These are phyloP conservation scores for Lucifuga dentata DNA, from an alignment of 2,113 vertebrate species.

Conservation along the genomic window DNA sequence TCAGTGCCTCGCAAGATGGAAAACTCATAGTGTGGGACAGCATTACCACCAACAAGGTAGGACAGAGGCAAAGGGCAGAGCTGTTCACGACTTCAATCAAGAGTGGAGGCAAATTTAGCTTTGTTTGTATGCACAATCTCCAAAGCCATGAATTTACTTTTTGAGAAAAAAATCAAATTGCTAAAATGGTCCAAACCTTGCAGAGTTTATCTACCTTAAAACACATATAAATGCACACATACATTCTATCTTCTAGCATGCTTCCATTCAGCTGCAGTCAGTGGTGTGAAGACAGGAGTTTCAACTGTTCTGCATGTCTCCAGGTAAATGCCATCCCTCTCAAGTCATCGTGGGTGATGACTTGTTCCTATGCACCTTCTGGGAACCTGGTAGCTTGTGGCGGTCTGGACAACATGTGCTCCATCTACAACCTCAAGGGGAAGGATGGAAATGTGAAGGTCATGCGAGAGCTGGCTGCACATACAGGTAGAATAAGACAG, in stretches of 20 bases:
- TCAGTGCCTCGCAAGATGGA: conserved; percentile 97
- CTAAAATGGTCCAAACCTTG: not conserved
- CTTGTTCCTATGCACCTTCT: conserved; percentile 95
- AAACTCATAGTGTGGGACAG: conserved; percentile 99
- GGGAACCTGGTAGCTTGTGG: conserved; percentile 98
- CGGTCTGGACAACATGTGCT: conserved; percentile 98
- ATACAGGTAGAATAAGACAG: conserved; percentile 85
- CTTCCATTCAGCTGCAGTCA: not conserved
- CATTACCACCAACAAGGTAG: conserved; percentile 96
- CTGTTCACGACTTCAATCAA: too few relatives aligned
- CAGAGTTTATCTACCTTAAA: conserved; percentile 1
- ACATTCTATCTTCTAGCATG: not conserved
- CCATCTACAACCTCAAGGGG: conserved; percentile 97
- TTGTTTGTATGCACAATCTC: too few relatives aligned
- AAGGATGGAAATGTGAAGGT: conserved; percentile 96
- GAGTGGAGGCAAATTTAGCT: too few relatives aligned
- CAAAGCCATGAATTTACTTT: not conserved
- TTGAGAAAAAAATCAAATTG: not conserved
- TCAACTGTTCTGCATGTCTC: not conserved
- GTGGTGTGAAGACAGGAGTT: not conserved
- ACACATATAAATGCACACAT: not conserved
- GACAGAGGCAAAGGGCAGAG: too few relatives aligned
- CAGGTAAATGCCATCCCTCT: conserved; percentile 97
- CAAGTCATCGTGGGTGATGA: conserved; percentile 99
- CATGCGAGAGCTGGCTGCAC: conserved; percentile 94